Evolutionary conservation across 2,797 vertebrate species (phyloP).

Genomic region (Channa striata): DNA sequence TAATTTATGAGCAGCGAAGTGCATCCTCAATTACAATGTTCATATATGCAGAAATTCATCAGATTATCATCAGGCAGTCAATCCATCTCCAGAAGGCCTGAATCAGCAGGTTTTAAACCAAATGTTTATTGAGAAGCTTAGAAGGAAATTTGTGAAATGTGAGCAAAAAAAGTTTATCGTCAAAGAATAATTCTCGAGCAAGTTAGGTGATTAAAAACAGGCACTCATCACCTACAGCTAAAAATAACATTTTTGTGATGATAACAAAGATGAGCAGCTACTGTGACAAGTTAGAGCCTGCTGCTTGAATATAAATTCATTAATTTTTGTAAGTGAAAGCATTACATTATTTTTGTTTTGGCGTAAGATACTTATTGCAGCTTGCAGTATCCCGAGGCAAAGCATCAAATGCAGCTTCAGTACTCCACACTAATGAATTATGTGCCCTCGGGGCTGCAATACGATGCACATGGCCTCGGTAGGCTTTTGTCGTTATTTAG

Average conservation of each 20-base stretch:
- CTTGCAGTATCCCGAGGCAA: conserved; percentile 47
- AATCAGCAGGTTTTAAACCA: conserved; percentile 68
- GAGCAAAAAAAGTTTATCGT: conserved; percentile 54
- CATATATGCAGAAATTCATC: conserved; percentile 71
- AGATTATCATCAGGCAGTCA: conserved; percentile 74
- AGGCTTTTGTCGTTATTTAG: conserved; percentile 58
- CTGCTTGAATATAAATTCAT: conserved; percentile 58
- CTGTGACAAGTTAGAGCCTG: conserved; percentile 44
- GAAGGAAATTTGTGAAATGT: conserved; percentile 40
- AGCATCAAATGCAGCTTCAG: conserved; percentile 55
- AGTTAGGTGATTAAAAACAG: conserved; percentile 26
- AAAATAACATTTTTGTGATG: conserved; percentile 33
- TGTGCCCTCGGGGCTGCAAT: conserved; percentile 48
- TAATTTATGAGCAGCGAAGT: conserved; percentile 77
- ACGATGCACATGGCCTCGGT: conserved; percentile 45
- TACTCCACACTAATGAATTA: conserved; percentile 68
- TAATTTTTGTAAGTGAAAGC: conserved; percentile 56
- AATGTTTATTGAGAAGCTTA: conserved; percentile 53
- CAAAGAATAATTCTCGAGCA: conserved; percentile 7
- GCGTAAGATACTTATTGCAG: conserved; percentile 46
- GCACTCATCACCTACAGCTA: conserved; percentile 20
- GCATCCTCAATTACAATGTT: conserved; percentile 76
- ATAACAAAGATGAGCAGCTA: conserved; percentile 23
- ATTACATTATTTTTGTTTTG: conserved; percentile 57
- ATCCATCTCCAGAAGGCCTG: conserved; percentile 70